A percentile compares a stretch with the other conserved stretches of the same genome.
phyloP scores from a whole-genome alignment of 2,888 invertebrate species.

The Acronicta psi region DNA sequence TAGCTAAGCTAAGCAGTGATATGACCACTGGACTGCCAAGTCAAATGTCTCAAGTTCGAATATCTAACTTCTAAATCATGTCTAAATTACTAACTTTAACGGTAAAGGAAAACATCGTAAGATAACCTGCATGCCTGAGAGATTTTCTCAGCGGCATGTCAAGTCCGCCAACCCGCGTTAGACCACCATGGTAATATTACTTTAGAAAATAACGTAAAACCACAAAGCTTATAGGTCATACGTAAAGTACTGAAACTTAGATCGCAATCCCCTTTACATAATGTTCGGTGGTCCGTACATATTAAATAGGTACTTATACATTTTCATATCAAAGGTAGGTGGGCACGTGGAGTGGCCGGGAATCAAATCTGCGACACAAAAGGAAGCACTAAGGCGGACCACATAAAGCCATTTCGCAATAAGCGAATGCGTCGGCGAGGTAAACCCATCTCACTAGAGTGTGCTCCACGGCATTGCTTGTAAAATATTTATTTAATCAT shows the following conservation, averaged over 20 bases:
- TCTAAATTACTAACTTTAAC: no score
- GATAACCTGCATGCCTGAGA: no score
- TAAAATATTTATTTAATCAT: not conserved
- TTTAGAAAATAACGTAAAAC: constrained; percentile 11
- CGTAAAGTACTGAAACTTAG: constrained; percentile 24
- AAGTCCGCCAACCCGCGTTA: constrained; percentile 6
- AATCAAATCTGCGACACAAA: constrained; percentile 63
- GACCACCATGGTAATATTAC: no score
- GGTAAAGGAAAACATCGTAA: no score
- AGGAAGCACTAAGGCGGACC: constrained; percentile 48
- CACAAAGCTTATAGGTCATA: constrained; percentile 16
- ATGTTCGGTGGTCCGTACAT: constrained; percentile 41
- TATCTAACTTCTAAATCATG: no score
- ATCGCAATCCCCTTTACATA: constrained; percentile 27
- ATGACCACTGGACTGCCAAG: no score
- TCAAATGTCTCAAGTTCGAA: no score
- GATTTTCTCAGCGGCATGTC: no score
- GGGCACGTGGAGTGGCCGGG: constrained; percentile 49
- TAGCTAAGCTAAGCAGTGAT: no score
- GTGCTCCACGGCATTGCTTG: constrained; percentile 9
- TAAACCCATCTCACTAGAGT: constrained; percentile 27
- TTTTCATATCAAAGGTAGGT: constrained; percentile 51
- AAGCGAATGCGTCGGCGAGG: constrained; percentile 38
- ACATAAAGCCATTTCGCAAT: constrained; percentile 54
- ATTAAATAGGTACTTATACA: constrained; percentile 48